These are phyloP conservation scores for Drosophila flavopinicola DNA, from an alignment of 2,888 invertebrate species.

Conservation along the genomic window DNA sequence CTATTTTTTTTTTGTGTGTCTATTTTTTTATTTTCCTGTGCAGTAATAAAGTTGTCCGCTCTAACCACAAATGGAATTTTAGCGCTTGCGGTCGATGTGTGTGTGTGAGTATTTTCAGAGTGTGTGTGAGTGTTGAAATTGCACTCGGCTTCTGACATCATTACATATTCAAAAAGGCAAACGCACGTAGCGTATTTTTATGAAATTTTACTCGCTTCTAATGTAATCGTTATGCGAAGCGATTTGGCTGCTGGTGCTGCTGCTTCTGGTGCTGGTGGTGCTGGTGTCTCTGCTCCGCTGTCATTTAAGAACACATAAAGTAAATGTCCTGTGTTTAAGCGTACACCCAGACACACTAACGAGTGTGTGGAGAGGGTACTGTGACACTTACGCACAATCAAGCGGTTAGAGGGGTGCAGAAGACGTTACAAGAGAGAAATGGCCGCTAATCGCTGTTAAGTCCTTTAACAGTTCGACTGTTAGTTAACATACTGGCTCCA, in stretches of 20 bases:
- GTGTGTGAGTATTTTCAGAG: conserved; percentile 38
- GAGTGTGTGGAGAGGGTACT: conserved; percentile 19
- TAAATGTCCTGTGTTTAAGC: conserved; percentile 74
- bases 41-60: conserved; percentile 68
- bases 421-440: neutral
- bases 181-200: conserved; percentile 73
- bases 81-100: conserved; percentile 65
- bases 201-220: conserved; percentile 76
- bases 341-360: conserved; percentile 48
- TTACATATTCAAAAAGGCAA: conserved; percentile 77
- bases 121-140: conserved; percentile 61
- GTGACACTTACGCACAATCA: conserved; percentile 47
- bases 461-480: conserved; percentile 12
- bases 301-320: conserved; percentile 81
- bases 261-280: conserved; percentile 21
- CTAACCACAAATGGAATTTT: conserved; percentile 73
- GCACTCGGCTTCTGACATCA: conserved; percentile 65
- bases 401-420: neutral
- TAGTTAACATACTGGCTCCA: conserved; percentile 2
- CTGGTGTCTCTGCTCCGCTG: conserved; percentile 27
- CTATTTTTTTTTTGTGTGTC: conserved; percentile 9
- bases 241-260: conserved; percentile 42
- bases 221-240: conserved; percentile 73
- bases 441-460: conserved; percentile 39
- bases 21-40: conserved; percentile 1